phyloP scores from a whole-genome alignment of 2,797 vertebrate species.

The Adelosebastes latens region DNA sequence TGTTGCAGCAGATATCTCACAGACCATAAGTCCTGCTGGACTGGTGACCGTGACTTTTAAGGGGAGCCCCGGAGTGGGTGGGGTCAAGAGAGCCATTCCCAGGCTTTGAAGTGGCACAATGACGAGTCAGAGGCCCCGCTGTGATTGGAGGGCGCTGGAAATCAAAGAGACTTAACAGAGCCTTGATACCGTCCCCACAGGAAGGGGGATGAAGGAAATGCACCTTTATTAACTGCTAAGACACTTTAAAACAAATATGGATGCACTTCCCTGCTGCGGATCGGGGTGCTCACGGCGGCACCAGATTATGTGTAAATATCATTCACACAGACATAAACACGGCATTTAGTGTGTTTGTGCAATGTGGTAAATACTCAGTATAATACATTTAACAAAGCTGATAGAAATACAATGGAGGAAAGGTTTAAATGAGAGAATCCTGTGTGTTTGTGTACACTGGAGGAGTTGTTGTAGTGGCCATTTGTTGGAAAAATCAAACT shows the following conservation, averaged over 20 bases:
- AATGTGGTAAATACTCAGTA: conserved; percentile 29
- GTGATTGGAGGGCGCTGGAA: conserved; percentile 83
- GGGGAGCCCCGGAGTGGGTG: conserved; percentile 72
- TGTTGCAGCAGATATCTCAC: conserved; percentile 22
- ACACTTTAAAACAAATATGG: conserved; percentile 90
- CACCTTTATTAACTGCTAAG: conserved; percentile 93
- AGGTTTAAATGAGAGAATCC: neutral
- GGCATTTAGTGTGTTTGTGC: conserved; percentile 57
- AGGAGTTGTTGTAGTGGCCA: neutral
- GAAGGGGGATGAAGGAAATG: conserved; percentile 90
- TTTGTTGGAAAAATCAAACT: too few relatives aligned
- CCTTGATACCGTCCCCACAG: conserved; percentile 92
- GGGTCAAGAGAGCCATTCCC: conserved; percentile 78
- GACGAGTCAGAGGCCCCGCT: conserved; percentile 76
- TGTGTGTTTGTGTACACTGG: neutral
- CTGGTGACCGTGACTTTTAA: conserved; percentile 80
- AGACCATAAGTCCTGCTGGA: conserved; percentile 56
- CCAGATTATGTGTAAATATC: conserved; percentile 61
- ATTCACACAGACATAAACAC: conserved; percentile 48
- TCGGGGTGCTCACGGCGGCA: conserved; percentile 36
- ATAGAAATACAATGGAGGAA: neutral
- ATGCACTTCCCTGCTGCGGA: conserved; percentile 65
- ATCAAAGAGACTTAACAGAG: conserved; percentile 95
- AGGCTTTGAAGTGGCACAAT: conserved; percentile 86
- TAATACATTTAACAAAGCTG: conserved; percentile 9